These are phyloP conservation scores for Macquaria australasica DNA, from an alignment of 2,113 vertebrate species.

Conservation along the genomic window DNA sequence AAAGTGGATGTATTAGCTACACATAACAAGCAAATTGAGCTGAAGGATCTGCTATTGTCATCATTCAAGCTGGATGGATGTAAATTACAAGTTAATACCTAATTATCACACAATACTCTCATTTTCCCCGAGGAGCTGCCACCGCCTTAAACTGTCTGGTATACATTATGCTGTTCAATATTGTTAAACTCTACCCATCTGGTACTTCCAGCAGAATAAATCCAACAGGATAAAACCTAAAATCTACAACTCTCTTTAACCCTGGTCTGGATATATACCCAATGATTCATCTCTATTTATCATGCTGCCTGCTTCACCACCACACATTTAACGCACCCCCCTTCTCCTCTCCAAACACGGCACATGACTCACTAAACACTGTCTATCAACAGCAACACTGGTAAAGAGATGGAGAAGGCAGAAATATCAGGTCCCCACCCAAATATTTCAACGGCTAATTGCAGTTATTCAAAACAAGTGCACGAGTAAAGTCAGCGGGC, in stretches of 20 bases:
- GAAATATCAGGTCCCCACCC: slow-evolving; percentile 39
- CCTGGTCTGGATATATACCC: not conserved
- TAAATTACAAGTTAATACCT: not conserved
- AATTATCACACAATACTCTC: not conserved
- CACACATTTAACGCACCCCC: not conserved
- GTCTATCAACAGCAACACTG: slow-evolving; percentile 11
- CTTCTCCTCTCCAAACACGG: not conserved
- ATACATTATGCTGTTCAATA: not conserved
- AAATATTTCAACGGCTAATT: slow-evolving; percentile 42
- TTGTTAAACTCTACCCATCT: slow-evolving; percentile 13
- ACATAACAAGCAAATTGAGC: not conserved
- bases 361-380: slow-evolving; percentile 11
- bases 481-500: slow-evolving; percentile 11
- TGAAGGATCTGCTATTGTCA: not conserved
- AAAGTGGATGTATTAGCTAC: not conserved
- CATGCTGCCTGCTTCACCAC: slow-evolving; percentile 5
- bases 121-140: slow-evolving; percentile 15
- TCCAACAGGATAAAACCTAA: not conserved
- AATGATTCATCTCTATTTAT: slow-evolving; percentile 14
- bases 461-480: slow-evolving; percentile 25
- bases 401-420: slow-evolving; percentile 1
- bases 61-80: not conserved
- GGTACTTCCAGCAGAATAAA: not conserved
- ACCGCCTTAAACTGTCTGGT: not conserved
- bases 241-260: not conserved